Conservation (phyloP, 2,113 vertebrate genomes). For the Oreocharis arfaki region DNA sequence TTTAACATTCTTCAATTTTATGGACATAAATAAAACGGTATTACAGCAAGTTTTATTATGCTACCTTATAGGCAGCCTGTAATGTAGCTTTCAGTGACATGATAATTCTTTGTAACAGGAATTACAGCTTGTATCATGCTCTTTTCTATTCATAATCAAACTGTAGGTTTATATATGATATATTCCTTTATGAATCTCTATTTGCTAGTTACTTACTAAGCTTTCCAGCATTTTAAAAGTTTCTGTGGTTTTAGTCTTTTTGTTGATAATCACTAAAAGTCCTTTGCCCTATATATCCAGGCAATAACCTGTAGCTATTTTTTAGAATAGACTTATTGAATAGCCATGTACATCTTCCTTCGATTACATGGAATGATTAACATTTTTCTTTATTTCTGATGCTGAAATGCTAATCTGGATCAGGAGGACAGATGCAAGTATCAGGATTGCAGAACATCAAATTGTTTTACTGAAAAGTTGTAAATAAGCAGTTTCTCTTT, state of each 20-base stretch:
- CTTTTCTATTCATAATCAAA: background rate
- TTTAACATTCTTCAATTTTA: constrained; percentile 22
- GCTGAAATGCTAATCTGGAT: background rate
- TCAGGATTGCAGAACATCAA: background rate
- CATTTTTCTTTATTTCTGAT: background rate
- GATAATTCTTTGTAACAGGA: background rate
- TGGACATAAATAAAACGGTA: constrained; percentile 48
- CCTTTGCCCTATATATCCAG: background rate
- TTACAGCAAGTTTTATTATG: background rate
- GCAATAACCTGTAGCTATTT: background rate
- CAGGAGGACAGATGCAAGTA: background rate
- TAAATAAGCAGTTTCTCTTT: background rate
- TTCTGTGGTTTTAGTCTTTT: background rate
- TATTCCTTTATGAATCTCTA: background rate
- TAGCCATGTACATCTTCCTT: background rate
- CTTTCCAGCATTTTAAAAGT: background rate
- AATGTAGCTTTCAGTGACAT: background rate
- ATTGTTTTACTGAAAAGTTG: background rate
- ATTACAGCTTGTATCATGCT: background rate
- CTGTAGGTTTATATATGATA: background rate
- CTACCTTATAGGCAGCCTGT: background rate
- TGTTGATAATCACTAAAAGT: background rate
- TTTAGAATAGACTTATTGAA: background rate
- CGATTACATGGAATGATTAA: background rate
- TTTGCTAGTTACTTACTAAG: background rate